Evolutionary conservation across 2,888 invertebrate genomes (phyloP), one percentile per base, ranked within the genome.

Genomic region (Eulithis prunata): DNA sequence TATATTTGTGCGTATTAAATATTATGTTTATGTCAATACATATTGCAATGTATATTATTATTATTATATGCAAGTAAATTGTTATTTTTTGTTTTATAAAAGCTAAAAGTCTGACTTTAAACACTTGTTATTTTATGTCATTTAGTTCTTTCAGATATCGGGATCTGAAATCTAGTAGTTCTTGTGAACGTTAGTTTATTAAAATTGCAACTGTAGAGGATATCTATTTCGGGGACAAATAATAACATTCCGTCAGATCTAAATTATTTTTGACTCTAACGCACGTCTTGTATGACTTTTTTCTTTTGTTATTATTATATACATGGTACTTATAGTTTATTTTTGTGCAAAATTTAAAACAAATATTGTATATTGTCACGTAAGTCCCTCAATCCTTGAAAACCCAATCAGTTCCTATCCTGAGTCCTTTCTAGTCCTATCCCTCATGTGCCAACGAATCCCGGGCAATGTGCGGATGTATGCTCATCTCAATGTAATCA

Each of bases 1-100:
- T 90, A 89, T 90, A 88, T 89, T 90, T 87, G 86, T 88, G 88
- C 91, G 87, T 91, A 89, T 84, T 73, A 86, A 87, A 87, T 91
- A 90, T 88, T 93, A 92, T 87, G 88, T 93, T 89, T 93, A 89
- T 92, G 89, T 91, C 89, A 90, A 92, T 92, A 92, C 89, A 89
- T 90, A 90, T 89, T 88, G 81, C 85, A 82, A 89, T 92, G 89
- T 91, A 91, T 91, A 88, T 89, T 90, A 88, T 89, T 90, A 88
- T 89, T 89, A 88, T 86, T 89, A 83, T 91, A 88, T 91, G 84
- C 87, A 88, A 87, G 86, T 91, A 86, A 90, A 90, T 91, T 90
- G 84, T 85, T 88, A 83, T 84, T 79, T 87, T 83, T 82, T 81
- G 82, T 87, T 89, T 91, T 90, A 79, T 85, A 84, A 88, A 89